phyloP scores from a whole-genome alignment of 2,113 vertebrate species.

The Corythoichthys haematopterus region DNA sequence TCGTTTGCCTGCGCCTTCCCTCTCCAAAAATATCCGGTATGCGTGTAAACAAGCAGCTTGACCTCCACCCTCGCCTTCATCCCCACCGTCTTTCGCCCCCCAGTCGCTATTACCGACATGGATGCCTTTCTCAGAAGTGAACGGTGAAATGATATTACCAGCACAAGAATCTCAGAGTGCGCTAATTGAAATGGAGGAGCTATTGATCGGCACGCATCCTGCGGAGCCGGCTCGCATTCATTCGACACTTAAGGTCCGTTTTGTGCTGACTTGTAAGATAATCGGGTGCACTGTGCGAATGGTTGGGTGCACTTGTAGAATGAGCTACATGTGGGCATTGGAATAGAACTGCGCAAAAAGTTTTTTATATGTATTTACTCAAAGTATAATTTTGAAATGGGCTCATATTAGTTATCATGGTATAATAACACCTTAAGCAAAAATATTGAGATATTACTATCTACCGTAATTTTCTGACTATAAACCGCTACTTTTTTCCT shows the following conservation, averaged over 20 bases:
- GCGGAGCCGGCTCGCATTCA: slow-evolving; percentile 31
- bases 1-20: slow-evolving; percentile 14
- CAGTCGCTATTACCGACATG: slow-evolving; percentile 52
- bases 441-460: too few relatives aligned
- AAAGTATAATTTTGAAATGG: not conserved
- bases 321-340: not conserved
- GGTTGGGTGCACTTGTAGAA: not conserved
- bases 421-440: too few relatives aligned
- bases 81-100: slow-evolving; percentile 1
- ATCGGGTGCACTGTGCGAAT: not conserved
- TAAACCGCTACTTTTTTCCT: too few relatives aligned
- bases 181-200: slow-evolving; percentile 73
- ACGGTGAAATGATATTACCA: slow-evolving; percentile 70
- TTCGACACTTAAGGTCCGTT: not conserved
- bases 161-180: slow-evolving; percentile 63
- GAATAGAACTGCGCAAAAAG: too few relatives aligned
- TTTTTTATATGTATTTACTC: not conserved
- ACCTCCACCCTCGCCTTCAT: slow-evolving; percentile 11
- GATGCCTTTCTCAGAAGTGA: slow-evolving; percentile 69
- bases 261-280: not conserved
- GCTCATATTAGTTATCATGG: too few relatives aligned
- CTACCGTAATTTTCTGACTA: too few relatives aligned
- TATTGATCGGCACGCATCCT: slow-evolving; percentile 65
- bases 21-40: slow-evolving; percentile 33
- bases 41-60: slow-evolving; percentile 12